Percentiles rank a stretch among this genome's conserved stretches.
phyloP scores from a whole-genome alignment of 2,113 vertebrate species.

The Numida meleagris region DNA sequence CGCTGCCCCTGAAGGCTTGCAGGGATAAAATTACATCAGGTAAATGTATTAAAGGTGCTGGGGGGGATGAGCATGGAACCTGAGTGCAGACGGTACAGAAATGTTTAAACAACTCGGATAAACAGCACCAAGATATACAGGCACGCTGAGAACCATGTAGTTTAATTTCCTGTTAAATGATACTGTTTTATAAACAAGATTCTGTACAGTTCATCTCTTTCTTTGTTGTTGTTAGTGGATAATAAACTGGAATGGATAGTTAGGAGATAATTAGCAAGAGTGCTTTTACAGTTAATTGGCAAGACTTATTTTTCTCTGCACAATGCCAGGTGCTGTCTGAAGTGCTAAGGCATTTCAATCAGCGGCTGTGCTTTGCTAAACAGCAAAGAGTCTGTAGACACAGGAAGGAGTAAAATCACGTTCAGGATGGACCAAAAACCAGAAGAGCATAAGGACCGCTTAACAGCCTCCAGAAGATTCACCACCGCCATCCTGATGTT shows the following conservation, averaged over 20 bases:
- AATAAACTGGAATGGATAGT: not conserved
- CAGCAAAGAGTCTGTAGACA: not conserved
- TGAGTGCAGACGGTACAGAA: not conserved
- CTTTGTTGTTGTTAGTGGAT: not conserved
- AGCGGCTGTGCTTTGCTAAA: not conserved
- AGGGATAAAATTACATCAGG: not conserved
- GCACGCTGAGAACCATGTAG: not conserved
- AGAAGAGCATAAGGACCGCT: not conserved
- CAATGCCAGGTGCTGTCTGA: not conserved
- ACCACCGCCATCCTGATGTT: not conserved
- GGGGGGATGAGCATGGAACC: not conserved
- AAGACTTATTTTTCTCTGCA: not conserved
- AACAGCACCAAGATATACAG: not conserved
- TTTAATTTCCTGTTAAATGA: not conserved
- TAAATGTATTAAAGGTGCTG: not conserved
- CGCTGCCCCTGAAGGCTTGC: not conserved
- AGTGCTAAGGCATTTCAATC: not conserved
- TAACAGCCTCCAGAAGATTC: not conserved
- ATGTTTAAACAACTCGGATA: not conserved
- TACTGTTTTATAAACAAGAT: not conserved
- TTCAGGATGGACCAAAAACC: not conserved
- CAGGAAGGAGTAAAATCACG: not conserved
- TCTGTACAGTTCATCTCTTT: not conserved
- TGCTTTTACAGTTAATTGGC: constrained; percentile 20
- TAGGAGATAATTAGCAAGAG: constrained; percentile 31